These are phyloP conservation scores for Catocala nupta DNA, from an alignment of 2,888 invertebrate species.

Conservation along the genomic window DNA sequence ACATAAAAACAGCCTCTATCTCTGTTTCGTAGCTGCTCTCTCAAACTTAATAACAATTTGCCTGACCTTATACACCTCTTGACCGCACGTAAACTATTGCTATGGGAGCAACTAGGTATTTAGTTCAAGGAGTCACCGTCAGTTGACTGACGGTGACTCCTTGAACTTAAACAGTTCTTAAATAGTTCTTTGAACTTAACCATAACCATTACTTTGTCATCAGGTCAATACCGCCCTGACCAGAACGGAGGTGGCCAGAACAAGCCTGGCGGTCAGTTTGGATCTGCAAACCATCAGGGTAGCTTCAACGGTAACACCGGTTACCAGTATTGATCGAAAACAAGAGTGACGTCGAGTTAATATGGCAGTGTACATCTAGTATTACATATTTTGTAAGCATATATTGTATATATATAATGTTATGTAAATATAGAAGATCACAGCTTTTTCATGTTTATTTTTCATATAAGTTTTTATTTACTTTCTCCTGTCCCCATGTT, in stretches of 20 bases:
- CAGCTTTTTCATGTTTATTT: conserved; percentile 21
- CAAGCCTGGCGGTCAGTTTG: conserved; percentile 41
- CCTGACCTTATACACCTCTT: no score
- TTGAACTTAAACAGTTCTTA: no score
- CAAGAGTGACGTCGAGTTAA: conserved; percentile 15
- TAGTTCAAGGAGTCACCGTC: no score
- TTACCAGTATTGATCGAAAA: conserved; percentile 54
- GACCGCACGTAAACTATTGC: no score
- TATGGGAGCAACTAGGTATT: no score
- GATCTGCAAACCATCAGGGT: conserved; percentile 59
- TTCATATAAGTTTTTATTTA: not conserved
- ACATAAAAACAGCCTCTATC: no score
- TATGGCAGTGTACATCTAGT: conserved; percentile 3
- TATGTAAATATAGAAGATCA: conserved; percentile 36
- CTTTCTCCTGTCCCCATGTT: no score
- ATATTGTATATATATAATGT: conserved; percentile 22
- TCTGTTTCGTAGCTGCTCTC: no score
- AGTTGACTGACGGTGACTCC: no score
- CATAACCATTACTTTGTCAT: conserved; percentile 10
- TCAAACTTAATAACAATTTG: no score
- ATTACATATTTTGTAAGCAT: conserved; percentile 27
- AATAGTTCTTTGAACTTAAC: no score
- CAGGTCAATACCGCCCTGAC: conserved; percentile 68
- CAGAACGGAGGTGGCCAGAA: conserved; percentile 48
- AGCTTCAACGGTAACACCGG: conserved; percentile 66